Base-by-base conservation (phyloP, 2,113 vertebrate genomes). In the Clarias gariepinus region DNA sequence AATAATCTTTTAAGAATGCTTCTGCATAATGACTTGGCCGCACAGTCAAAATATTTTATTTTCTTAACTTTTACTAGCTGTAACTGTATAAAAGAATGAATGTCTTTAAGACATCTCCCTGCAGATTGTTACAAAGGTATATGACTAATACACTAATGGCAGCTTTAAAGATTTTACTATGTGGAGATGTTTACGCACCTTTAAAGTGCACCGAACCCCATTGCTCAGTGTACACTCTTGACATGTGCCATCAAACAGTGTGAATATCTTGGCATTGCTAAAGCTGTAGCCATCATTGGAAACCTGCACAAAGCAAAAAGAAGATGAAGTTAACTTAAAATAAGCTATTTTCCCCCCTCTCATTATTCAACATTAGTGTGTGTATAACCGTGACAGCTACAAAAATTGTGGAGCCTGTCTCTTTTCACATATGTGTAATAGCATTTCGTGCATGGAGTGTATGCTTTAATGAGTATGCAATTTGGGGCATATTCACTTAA, bases 221-320 rank as follows among this genome's bases (percentile, higher is more conserved):
- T 91, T 74, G 81, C 89, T 64, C 71, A 90, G 88, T 84, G 91
- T 94, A 92, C 97, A 98, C 47, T 86, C 91, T 90, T 99, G 97
- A 89, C 97, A 98, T 66, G 92, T 92, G 61, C 96, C 96, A 69
- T 98, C 95, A 85, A 96, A 98, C 53, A 97, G 80, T 7, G 93
- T 93, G 85, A 97, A 90, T 36, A 94, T 94, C 94, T 96, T 96
- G 90, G 95, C 91, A 81, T 98, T 98, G 87, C 97, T 99, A 92
- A 96, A 98, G 89, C 90, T 91, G 81, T 96, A 93, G 73, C 97
- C 97, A 82, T 98, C 97, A 82, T 97, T 98, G 87, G 98, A 97
- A 83, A 98, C 95, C 97, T 98, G 94, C 66, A 88, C 90, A 84
- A 30, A 86, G 92, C 13, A 91, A 36, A 41, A 13, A 55, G 57